Base-by-base conservation (phyloP, 1,140 invertebrate genomes). In the Octopus bimaculoides region DNA sequence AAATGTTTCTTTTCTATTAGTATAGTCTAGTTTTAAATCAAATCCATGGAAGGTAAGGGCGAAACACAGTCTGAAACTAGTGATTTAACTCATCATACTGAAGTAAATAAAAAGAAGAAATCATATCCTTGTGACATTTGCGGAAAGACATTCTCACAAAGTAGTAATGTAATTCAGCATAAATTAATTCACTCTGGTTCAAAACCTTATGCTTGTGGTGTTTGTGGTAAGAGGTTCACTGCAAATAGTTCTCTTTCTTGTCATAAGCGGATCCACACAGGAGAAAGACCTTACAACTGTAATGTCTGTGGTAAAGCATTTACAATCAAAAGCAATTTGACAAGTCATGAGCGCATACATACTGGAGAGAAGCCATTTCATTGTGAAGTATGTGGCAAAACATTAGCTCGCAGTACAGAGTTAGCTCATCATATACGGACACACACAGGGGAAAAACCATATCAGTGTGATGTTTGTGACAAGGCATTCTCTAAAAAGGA, bases 101-200 rank as follows among this genome's bases (percentile, higher is more conserved):
- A n/a, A 77, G 77, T 12, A 4, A 77, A 81, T 61, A 54, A 20
- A 17, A 56, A 17, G 4, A 74, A 81, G 54, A 81, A 71, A 52
- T 78, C 80, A 77, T 81, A 74, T 52, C 78, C 78, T 71, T 81
- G 80, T 79, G 66, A 93, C 4, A 93, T 96, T 69, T 97, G 96
- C 85, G 93, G 94, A 81, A 91, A 95, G 75, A 94, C 93, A 83
- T 96, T 96, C 87, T 96, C 96, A 89, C 95, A 96, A 89, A 92
- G 95, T 69, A 96, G 95, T 73, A 97, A 97, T 86, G 91, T 98
- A 54, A 97, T 97, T 91, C 97, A 96, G 0, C 96, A 97, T 88
- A 92, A 97, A 12, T 90, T 97, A n/a, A 97, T 95, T 0, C 96
- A 98, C 54, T 98, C 96, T 0, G 96, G 97, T 86, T 96, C 97